These are phyloP conservation scores for Diaprepes abbreviatus DNA, from an alignment of 2,888 invertebrate species.

Conservation along the genomic window DNA sequence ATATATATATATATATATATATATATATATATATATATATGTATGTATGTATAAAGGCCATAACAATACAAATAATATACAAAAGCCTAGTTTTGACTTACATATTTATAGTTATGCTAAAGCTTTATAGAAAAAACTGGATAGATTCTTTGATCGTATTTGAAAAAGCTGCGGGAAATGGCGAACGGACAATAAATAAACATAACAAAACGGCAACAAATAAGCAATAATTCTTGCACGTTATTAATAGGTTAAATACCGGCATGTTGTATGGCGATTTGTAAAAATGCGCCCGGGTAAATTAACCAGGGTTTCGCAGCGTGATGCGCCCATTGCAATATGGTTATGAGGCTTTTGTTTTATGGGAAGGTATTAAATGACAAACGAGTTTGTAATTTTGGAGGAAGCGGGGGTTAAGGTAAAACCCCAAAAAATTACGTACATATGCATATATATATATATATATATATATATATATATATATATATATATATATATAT, in stretches of 20 bases:
- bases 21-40: too few species aligned
- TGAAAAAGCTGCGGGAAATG: constrained; percentile 5
- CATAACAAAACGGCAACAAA: constrained; percentile 23
- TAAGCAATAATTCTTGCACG: constrained; percentile 41
- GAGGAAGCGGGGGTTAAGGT: too few species aligned
- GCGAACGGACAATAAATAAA: constrained; percentile 5
- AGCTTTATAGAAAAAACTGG: too few species aligned
- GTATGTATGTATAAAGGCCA: too few species aligned
- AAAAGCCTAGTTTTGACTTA: too few species aligned
- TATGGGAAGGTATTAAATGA: constrained; percentile 7
- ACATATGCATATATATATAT: too few species aligned
- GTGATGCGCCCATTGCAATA: constrained; percentile 38
- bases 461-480: too few species aligned
- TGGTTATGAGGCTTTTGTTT: constrained; percentile 33
- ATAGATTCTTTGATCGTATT: neutral
- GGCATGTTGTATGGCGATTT: constrained; percentile 49
- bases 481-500: too few species aligned
- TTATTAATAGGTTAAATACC: constrained; percentile 46
- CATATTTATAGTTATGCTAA: too few species aligned
- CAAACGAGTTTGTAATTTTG: constrained; percentile 5
- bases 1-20: too few species aligned
- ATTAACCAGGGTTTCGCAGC: constrained; percentile 53
- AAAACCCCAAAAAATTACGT: too few species aligned
- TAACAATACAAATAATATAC: too few species aligned
- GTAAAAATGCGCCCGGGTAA: constrained; percentile 53